These are phyloP conservation scores for Corapipo altera DNA, from an alignment of 2,113 vertebrate genomes.

Conservation along the genomic window DNA sequence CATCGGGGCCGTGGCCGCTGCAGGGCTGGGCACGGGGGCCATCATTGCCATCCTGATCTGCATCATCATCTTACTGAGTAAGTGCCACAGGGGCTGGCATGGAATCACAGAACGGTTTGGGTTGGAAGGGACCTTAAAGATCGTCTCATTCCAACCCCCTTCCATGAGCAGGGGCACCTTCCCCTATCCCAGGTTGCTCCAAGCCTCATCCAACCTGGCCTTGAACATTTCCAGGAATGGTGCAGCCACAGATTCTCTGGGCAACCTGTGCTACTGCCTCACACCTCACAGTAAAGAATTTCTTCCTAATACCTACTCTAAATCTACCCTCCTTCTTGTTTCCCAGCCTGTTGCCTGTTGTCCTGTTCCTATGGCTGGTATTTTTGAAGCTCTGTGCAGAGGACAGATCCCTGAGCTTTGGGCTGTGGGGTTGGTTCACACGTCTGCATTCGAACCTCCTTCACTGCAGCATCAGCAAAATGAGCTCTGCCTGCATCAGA, in stretches of 20 bases:
- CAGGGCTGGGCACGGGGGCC: constrained; percentile 91
- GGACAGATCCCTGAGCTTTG: background rate
- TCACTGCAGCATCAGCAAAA: background rate
- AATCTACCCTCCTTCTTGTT: background rate
- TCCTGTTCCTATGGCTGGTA: accelerated
- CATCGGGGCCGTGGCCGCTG: constrained; percentile 85
- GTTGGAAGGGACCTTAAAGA: background rate
- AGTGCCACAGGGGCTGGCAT: constrained; percentile 42
- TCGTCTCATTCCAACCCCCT: background rate
- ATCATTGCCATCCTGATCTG: constrained; percentile 95
- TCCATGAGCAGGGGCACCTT: background rate
- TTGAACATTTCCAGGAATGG: background rate
- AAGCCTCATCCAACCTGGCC: accelerated
- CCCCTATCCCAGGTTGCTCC: background rate
- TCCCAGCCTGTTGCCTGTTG: background rate
- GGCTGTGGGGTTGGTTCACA: background rate
- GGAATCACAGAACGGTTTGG: accelerated
- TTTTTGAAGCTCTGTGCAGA: background rate
- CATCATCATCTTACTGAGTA: constrained; percentile 91
- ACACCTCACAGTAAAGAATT: background rate
- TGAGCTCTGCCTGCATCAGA: accelerated
- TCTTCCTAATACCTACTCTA: background rate
- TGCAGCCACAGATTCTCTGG: background rate
- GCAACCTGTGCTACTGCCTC: background rate
- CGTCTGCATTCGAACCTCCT: background rate